Conservation (phyloP, 1,140 invertebrate species). For the Archegozetes longisetosus region DNA sequence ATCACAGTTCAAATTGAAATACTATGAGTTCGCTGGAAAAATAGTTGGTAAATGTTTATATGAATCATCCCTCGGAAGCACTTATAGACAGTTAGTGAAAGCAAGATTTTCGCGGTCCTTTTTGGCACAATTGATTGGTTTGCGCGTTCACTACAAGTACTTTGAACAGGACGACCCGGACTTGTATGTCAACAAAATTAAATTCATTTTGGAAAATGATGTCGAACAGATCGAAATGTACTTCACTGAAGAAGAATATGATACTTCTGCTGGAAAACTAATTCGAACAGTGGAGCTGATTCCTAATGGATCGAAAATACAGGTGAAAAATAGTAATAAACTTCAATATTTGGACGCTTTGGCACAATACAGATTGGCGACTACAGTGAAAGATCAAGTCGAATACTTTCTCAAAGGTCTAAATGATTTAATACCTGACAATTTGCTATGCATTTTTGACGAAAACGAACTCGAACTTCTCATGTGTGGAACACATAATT, state of each 20-base stretch:
- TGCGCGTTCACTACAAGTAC: conserved; percentile 84
- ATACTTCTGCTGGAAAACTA: conserved; percentile 48
- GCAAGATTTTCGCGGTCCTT: conserved; percentile 83
- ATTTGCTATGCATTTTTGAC: conserved; percentile 82
- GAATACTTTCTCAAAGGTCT: conserved; percentile 75
- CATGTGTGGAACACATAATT: conserved; percentile 81
- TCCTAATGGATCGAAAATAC: conserved; percentile 47
- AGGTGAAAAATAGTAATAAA: conserved; percentile 59
- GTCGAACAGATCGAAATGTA: conserved; percentile 66
- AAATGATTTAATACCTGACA: conserved; percentile 76
- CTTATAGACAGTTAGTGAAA: conserved; percentile 69
- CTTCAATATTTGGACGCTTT: conserved; percentile 69
- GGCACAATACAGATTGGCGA: conserved; percentile 69
- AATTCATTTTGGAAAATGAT: conserved; percentile 78
- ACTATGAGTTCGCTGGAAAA: conserved; percentile 84
- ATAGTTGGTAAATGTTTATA: conserved; percentile 86
- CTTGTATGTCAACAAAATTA: conserved; percentile 74
- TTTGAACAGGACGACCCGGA: conserved; percentile 92
- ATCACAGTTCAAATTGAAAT: conserved; percentile 57
- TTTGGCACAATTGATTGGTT: conserved; percentile 78
- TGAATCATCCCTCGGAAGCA: conserved; percentile 70
- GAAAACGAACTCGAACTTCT: conserved; percentile 89
- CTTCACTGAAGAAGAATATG: conserved; percentile 78
- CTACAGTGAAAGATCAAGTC: conserved; percentile 60
- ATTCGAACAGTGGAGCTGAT: conserved; percentile 48